Evolutionary conservation across 2,797 vertebrate genomes (phyloP).

Genomic region (Esox lucius): DNA sequence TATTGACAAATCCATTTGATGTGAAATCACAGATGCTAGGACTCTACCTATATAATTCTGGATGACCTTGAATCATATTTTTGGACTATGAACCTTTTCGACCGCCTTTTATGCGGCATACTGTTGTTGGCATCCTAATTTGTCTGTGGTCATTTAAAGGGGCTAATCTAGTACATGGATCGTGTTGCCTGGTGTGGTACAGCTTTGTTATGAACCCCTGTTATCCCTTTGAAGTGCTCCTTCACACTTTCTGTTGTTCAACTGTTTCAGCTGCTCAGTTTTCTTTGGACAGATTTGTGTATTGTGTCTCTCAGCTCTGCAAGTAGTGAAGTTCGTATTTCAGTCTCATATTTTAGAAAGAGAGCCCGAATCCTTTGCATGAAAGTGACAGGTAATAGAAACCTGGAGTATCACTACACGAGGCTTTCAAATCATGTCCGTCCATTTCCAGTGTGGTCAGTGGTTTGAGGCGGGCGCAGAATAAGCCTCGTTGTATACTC

Average conservation of each 20-base stretch:
- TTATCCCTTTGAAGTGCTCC: not conserved
- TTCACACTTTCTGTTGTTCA: not conserved
- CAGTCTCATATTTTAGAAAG: not conserved
- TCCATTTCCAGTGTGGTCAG: not conserved
- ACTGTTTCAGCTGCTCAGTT: not conserved
- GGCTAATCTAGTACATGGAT: not conserved
- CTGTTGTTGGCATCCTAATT: slow-evolving; percentile 21
- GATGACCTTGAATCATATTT: slow-evolving; percentile 31
- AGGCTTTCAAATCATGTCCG: not conserved
- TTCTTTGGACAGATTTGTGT: not conserved
- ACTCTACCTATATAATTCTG: slow-evolving; percentile 42
- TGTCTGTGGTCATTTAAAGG: slow-evolving; percentile 7
- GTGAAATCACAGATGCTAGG: slow-evolving; percentile 45
- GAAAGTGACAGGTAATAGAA: not conserved
- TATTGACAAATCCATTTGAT: slow-evolving; percentile 55
- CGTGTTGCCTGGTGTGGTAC: not conserved
- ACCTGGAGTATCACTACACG: not conserved
- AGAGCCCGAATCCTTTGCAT: not conserved
- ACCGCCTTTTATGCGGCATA: not conserved
- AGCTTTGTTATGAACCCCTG: not conserved
- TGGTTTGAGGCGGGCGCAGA: slow-evolving; percentile 9
- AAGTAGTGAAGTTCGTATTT: not conserved
- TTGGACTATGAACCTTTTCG: not conserved
- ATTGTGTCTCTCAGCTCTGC: not conserved
- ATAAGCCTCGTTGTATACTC: slow-evolving; percentile 23